These are phyloP conservation scores for Cryptus viduatorius DNA, from an alignment of 2,888 invertebrate species.

Conservation along the genomic window DNA sequence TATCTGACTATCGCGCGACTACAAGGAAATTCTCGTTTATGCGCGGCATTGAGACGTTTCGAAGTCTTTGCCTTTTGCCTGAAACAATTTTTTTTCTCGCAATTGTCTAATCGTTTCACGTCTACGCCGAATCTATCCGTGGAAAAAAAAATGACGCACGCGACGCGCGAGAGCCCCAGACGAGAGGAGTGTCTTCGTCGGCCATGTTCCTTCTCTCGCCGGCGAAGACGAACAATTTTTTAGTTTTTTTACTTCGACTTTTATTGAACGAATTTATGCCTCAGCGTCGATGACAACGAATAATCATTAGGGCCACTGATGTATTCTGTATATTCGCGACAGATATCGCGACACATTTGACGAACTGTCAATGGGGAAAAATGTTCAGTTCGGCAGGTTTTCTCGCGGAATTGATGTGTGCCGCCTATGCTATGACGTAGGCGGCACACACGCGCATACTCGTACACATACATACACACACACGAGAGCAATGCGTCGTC, in stretches of 20 bases:
- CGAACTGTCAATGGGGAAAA: conserved; percentile 48
- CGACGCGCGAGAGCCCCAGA: conserved; percentile 72
- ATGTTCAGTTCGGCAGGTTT: conserved; percentile 10
- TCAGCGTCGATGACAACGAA: background rate
- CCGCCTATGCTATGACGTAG: conserved; percentile 59
- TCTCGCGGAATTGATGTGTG: conserved; percentile 12
- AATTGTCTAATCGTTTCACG: conserved; percentile 6
- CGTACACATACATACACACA: conserved; percentile 1
- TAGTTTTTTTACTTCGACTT: conserved; percentile 41
- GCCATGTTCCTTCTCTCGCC: conserved; percentile 80
- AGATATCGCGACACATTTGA: background rate
- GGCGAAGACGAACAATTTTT: conserved; percentile 74
- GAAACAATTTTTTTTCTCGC: background rate
- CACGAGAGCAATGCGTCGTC: conserved; percentile 58
- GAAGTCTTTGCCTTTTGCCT: background rate
- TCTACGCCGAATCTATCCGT: background rate
- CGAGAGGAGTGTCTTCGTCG: conserved; percentile 75
- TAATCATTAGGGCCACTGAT: background rate
- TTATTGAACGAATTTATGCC: conserved; percentile 29
- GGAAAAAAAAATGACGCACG: conserved; percentile 76
- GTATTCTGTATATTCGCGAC: background rate
- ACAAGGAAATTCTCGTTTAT: background rate
- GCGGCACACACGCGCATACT: conserved; percentile 43
- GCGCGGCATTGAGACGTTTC: background rate
- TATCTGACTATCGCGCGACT: background rate